Evolutionary conservation across 2,888 invertebrate genomes (phyloP).

Genomic region (Drosophila leonis): DNA sequence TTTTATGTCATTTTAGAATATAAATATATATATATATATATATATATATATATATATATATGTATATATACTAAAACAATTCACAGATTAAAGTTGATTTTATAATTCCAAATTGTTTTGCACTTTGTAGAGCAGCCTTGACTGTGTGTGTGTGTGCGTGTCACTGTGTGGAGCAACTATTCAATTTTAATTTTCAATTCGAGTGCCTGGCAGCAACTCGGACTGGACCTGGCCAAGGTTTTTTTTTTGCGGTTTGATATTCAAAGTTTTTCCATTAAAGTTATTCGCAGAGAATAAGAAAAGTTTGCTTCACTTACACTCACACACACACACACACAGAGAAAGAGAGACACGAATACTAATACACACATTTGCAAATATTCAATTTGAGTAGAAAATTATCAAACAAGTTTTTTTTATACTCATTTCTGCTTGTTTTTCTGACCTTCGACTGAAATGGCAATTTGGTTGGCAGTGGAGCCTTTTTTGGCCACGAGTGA

Average conservation of each 20-base stretch:
- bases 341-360: slow-evolving; percentile 4
- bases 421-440: slow-evolving; percentile 23
- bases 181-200: slow-evolving; percentile 77
- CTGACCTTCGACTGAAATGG: slow-evolving; percentile 70
- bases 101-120: slow-evolving; percentile 24
- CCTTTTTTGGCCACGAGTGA: slow-evolving; percentile 12
- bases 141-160: slow-evolving; percentile 26
- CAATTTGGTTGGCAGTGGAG: slow-evolving; percentile 19
- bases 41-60: background rate
- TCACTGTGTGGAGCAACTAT: slow-evolving; percentile 49
- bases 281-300: slow-evolving; percentile 77
- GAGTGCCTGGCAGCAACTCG: slow-evolving; percentile 37
- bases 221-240: slow-evolving; percentile 38
- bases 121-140: slow-evolving; percentile 7
- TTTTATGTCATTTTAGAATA: background rate
- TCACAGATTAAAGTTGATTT: slow-evolving; percentile 10
- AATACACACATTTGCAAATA: slow-evolving; percentile 64
- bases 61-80: background rate
- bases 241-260: slow-evolving; percentile 72
- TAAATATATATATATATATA: too few relatives aligned
- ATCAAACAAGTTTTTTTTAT: slow-evolving; percentile 64
- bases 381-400: slow-evolving; percentile 78
- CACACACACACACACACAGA: slow-evolving; percentile 19
- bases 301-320: slow-evolving; percentile 58
- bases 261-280: slow-evolving; percentile 81